phyloP scores from a whole-genome alignment of 2,888 invertebrate species.

The Noctua comes region DNA sequence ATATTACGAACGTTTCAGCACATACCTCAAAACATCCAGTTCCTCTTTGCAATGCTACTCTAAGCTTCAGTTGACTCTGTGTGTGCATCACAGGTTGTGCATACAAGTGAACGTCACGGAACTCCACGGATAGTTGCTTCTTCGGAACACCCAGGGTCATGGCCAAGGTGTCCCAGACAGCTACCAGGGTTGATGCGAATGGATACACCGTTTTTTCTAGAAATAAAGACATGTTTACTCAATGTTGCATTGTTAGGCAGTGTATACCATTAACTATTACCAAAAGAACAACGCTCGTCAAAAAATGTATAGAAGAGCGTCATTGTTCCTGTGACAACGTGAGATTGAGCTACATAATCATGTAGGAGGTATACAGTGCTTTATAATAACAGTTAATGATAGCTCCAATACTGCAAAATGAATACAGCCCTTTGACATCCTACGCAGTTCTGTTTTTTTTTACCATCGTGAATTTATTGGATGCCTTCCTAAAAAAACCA shows the following conservation, averaged over 20 bases:
- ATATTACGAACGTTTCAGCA: neutral
- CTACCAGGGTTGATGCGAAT: slow-evolving; percentile 93
- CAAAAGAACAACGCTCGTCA: neutral
- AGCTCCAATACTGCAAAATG: neutral
- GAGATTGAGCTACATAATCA: neutral
- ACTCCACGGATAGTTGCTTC: slow-evolving; percentile 92
- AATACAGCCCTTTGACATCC: neutral
- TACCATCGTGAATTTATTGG: neutral
- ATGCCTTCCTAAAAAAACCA: neutral
- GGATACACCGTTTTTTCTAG: slow-evolving; percentile 93
- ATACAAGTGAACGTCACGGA: slow-evolving; percentile 87
- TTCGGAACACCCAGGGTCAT: slow-evolving; percentile 88
- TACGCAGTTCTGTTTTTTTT: neutral
- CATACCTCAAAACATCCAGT: slow-evolving; percentile 90
- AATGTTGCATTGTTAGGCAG: neutral
- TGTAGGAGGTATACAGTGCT: neutral
- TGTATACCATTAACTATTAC: neutral
- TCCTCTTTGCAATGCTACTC: slow-evolving; percentile 91
- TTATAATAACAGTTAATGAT: neutral
- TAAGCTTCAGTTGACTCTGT: slow-evolving; percentile 88
- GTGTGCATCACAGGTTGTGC: slow-evolving; percentile 91
- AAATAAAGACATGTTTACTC: neutral
- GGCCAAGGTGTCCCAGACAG: slow-evolving; percentile 93
- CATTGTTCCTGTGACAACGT: neutral
- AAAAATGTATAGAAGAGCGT: neutral